These are phyloP conservation scores for Caenorhabditis sp. DNA, from an alignment of 2,888 invertebrate genomes.

Conservation along the genomic window DNA sequence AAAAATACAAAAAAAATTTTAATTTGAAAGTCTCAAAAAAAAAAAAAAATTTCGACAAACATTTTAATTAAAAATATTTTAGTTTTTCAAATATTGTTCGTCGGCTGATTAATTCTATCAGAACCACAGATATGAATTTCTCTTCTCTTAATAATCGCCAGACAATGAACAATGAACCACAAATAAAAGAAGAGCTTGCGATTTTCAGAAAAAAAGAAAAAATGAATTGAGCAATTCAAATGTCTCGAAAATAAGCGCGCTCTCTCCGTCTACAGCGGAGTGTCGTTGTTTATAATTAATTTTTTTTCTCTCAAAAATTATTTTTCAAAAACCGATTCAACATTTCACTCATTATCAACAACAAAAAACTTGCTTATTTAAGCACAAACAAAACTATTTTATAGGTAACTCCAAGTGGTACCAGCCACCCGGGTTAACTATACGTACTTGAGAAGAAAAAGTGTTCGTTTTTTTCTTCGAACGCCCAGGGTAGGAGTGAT, in stretches of 20 bases:
- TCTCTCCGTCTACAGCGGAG: neutral
- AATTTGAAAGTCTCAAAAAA: too few relatives aligned
- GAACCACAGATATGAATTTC: too few relatives aligned
- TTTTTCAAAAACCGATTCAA: neutral
- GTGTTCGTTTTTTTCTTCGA: neutral
- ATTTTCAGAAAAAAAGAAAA: too few relatives aligned
- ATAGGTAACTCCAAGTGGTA: constrained; percentile 37
- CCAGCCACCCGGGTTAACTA: constrained; percentile 39
- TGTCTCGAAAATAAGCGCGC: neutral
- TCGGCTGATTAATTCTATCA: too few relatives aligned
- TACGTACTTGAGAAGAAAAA: constrained; percentile 27
- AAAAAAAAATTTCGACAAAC: too few relatives aligned
- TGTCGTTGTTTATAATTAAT: neutral
- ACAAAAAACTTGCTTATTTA: neutral
- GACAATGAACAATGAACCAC: too few relatives aligned
- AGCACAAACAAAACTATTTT: constrained; percentile 8
- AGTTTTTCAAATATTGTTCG: neutral
- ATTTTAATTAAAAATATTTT: neutral
- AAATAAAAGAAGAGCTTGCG: too few relatives aligned
- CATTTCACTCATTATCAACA: neutral
- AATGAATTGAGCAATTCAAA: neutral
- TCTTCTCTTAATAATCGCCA: too few relatives aligned
- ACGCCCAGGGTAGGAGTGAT: neutral
- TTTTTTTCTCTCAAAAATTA: neutral
- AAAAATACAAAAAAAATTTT: too few relatives aligned